Conservation (phyloP, 2,797 vertebrate genomes). For the Leptoclinus maculatus region DNA sequence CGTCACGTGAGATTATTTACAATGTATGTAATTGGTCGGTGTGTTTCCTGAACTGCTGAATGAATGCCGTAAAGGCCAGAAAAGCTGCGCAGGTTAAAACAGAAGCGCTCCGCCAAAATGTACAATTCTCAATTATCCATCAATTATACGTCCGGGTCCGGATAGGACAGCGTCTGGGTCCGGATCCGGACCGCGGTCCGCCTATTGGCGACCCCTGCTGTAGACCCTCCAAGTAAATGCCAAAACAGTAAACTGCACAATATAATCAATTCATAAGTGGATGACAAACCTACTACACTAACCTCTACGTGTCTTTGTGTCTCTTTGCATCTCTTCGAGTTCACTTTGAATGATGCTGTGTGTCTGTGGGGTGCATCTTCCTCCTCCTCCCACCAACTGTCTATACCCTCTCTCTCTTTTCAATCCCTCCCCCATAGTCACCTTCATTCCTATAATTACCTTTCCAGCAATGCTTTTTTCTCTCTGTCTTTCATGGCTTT, state of each 20-base stretch:
- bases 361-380: not conserved
- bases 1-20: too few species aligned
- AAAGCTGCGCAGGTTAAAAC: too few species aligned
- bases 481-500: not conserved
- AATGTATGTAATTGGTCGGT: too few species aligned
- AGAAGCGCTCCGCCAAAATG: too few species aligned
- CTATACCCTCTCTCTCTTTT: not conserved
- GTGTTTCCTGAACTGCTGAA: too few species aligned
- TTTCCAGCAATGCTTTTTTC: conserved; percentile 11
- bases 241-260: not conserved
- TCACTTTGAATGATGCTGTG: not conserved
- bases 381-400: not conserved
- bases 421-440: not conserved
- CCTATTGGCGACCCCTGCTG: too few species aligned
- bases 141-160: too few species aligned
- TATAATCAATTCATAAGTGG: not conserved
- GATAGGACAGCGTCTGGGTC: too few species aligned
- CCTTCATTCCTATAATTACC: conserved; percentile 30
- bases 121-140: too few species aligned
- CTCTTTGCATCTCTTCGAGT: not conserved
- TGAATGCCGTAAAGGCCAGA: too few species aligned
- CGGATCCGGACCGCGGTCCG: too few species aligned
- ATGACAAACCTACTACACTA: not conserved
- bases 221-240: not conserved
- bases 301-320: not conserved